phyloP scores from a whole-genome alignment of 2,888 invertebrate genomes.

The Cephus sareptanus region DNA sequence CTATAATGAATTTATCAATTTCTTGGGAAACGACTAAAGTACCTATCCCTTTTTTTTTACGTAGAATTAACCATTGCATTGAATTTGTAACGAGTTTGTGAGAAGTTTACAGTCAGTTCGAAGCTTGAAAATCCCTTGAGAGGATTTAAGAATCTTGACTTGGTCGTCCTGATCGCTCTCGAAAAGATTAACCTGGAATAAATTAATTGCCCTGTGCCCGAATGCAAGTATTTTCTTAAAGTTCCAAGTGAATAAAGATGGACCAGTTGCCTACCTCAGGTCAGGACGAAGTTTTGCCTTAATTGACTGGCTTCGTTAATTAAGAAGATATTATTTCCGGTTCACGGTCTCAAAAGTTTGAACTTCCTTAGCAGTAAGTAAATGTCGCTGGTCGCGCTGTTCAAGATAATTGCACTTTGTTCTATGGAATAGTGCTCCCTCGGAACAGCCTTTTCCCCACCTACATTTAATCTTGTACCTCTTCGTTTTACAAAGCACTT shows the following conservation, averaged over 20 bases:
- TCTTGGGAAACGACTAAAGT: neutral
- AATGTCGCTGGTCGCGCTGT: neutral
- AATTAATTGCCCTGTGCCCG: neutral
- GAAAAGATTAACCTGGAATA: neutral
- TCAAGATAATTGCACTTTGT: constrained; percentile 38
- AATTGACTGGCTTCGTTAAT: constrained; percentile 40
- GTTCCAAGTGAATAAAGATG: neutral
- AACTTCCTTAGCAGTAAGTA: neutral
- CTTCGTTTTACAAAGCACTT: neutral
- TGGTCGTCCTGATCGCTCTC: neutral
- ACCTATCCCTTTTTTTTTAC: neutral
- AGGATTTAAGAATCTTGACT: neutral
- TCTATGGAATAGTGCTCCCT: constrained; percentile 10
- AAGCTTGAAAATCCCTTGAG: neutral
- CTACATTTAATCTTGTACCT: neutral
- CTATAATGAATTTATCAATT: neutral
- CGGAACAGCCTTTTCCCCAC: neutral
- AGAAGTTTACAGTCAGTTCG: neutral
- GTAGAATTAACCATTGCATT: neutral
- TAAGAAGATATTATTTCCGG: constrained; percentile 34
- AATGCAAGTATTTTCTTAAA: neutral
- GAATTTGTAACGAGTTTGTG: neutral
- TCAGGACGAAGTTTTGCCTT: constrained; percentile 29
- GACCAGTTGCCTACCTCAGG: constrained; percentile 8
- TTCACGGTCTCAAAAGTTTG: constrained; percentile 25